Evolutionary conservation across 1,140 invertebrate genomes (phyloP).

Genomic region (Euborellia annulipes): DNA sequence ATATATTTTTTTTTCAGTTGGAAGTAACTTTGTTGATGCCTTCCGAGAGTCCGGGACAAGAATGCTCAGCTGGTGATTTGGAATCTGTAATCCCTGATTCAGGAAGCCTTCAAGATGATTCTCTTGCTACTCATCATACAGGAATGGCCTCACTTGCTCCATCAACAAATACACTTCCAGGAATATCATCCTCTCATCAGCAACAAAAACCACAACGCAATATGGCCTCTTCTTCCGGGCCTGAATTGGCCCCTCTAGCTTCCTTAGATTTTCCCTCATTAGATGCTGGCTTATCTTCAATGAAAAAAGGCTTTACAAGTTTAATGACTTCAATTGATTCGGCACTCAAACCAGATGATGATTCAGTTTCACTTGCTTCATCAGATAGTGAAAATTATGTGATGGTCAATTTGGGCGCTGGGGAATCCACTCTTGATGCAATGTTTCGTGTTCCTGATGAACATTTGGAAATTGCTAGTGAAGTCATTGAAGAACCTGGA

Average conservation of each 20-base stretch:
- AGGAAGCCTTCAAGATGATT: constrained; percentile 58
- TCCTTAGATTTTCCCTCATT: too few relatives aligned
- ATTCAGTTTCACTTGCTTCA: constrained; percentile 48
- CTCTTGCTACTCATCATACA: too few relatives aligned
- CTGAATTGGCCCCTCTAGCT: too few relatives aligned
- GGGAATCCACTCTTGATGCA: constrained; percentile 33
- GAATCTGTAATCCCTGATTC: constrained; percentile 68
- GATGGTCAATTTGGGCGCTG: constrained; percentile 32
- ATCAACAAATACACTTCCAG: background rate
- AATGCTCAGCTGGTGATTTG: constrained; percentile 47
- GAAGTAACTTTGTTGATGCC: constrained; percentile 80
- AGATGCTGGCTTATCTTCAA: constrained; percentile 43
- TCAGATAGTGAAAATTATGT: constrained; percentile 66
- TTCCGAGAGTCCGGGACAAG: constrained; percentile 45
- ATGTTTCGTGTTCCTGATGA: constrained; percentile 34
- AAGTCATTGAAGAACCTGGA: constrained; percentile 61
- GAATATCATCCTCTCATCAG: background rate
- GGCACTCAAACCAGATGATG: constrained; percentile 48
- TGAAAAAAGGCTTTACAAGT: constrained; percentile 63
- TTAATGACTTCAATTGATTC: constrained; percentile 69
- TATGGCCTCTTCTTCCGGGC: too few relatives aligned
- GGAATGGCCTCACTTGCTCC: constrained; percentile 1
- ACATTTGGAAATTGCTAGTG: constrained; percentile 61
- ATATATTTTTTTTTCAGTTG: constrained; percentile 22
- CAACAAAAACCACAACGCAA: too few relatives aligned